Evolutionary conservation across 2,888 invertebrate species (phyloP).

Genomic region (Lordiphosa fenestrarum): DNA sequence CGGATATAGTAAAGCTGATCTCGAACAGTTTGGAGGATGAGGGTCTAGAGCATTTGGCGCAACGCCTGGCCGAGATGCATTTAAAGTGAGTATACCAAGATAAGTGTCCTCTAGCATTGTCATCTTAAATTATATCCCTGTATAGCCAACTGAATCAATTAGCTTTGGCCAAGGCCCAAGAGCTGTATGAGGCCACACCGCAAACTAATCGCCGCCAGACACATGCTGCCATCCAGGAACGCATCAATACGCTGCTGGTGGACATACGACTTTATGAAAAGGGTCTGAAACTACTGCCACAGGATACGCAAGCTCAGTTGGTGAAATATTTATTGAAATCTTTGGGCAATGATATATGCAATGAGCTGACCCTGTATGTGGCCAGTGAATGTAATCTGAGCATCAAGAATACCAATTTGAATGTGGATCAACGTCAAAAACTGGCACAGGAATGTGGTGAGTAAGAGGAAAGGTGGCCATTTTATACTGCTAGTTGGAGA

Average conservation of each 20-base stretch:
- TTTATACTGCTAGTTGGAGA: too few relatives aligned
- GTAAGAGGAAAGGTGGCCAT: too few relatives aligned
- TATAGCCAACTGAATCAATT: constrained; percentile 84
- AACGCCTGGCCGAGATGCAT: constrained; percentile 86
- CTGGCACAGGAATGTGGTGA: constrained; percentile 83
- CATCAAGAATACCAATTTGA: constrained; percentile 81
- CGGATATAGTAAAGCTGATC: constrained; percentile 86
- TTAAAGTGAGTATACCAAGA: constrained; percentile 81
- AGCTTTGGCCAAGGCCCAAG: constrained; percentile 86
- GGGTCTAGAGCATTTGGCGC: constrained; percentile 86
- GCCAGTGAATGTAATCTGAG: constrained; percentile 87
- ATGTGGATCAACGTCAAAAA: constrained; percentile 86
- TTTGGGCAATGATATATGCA: constrained; percentile 90
- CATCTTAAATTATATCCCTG: too few relatives aligned
- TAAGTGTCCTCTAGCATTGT: too few relatives aligned
- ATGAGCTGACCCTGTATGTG: constrained; percentile 89
- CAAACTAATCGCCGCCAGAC: constrained; percentile 88
- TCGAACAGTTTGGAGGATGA: constrained; percentile 85
- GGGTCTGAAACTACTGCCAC: constrained; percentile 85
- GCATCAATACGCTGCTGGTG: constrained; percentile 87
- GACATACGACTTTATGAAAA: constrained; percentile 91
- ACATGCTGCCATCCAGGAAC: constrained; percentile 90
- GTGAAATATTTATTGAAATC: constrained; percentile 92
- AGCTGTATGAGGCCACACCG: constrained; percentile 87
- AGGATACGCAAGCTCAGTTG: constrained; percentile 85